These are phyloP conservation scores for Acanthurus tractus DNA, from an alignment of 2,797 vertebrate species.

Conservation along the genomic window DNA sequence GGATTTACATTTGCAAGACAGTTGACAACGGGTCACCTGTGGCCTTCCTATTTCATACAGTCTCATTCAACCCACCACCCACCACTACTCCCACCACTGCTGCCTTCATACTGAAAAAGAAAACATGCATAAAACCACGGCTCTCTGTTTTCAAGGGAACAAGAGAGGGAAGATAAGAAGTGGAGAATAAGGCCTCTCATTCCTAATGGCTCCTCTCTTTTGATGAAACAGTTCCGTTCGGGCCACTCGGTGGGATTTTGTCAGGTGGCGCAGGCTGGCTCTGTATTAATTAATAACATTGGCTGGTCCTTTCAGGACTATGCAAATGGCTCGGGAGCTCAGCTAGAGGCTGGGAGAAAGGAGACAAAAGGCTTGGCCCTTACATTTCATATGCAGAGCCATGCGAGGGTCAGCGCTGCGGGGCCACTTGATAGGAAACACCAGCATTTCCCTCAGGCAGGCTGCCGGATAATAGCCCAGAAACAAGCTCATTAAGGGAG, in stretches of 20 bases:
- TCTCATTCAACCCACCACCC: slow-evolving; percentile 64
- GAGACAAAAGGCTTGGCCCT: slow-evolving; percentile 83
- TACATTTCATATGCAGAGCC: slow-evolving; percentile 87
- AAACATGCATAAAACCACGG: slow-evolving; percentile 68
- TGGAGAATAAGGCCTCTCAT: slow-evolving; percentile 74
- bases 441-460: slow-evolving; percentile 79
- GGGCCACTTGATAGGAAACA: slow-evolving; percentile 84
- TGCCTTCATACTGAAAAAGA: slow-evolving; percentile 58
- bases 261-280: slow-evolving; percentile 82
- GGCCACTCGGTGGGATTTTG: slow-evolving; percentile 82
- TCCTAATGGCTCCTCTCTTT: slow-evolving; percentile 84
- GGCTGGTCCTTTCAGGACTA: slow-evolving; percentile 82
- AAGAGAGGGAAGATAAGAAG: slow-evolving; percentile 71
- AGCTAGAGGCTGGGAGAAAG: slow-evolving; percentile 80
- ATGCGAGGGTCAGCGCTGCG: slow-evolving; percentile 81
- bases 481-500: slow-evolving; percentile 88
- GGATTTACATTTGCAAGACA: slow-evolving; percentile 74
- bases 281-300: slow-evolving; percentile 88
- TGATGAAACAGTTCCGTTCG: slow-evolving; percentile 86
- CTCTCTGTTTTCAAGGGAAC: slow-evolving; percentile 73
- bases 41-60: slow-evolving; percentile 60
- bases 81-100: slow-evolving; percentile 52
- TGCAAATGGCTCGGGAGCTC: slow-evolving; percentile 82
- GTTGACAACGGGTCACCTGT: slow-evolving; percentile 72
- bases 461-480: slow-evolving; percentile 80